Evolutionary conservation across 2,797 vertebrate species (phyloP), one percentile per base, ranked within the genome.

Genomic region (Arremon aurantiirostris): DNA sequence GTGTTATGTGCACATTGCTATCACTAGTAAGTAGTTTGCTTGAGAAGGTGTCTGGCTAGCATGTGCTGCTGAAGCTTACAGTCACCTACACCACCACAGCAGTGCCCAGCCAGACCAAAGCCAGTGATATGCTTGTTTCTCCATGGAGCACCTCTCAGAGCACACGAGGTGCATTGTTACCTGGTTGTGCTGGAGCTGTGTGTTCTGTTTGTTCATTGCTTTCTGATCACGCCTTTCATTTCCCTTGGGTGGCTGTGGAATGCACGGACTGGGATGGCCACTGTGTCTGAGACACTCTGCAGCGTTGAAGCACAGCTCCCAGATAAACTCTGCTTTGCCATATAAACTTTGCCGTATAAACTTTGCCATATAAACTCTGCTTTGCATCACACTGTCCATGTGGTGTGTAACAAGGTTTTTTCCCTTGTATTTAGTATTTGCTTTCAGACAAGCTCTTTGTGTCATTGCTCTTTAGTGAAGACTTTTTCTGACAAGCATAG

Each of bases 201-300:
- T 6, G 1, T 44, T 69, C 16, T 44, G 8, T 72, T 68, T 57
- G 5, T 34, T 78, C 2, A 1, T 14, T 78, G n/a, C 28, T 5
- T 70, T 78, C 44, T 76, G 34, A 35, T 32, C 1, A 1, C 0
- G 0, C 39, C 16, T 3, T 50, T 50, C 0, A 0, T 79, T 93
- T 79, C 26, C 35, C 8, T 68, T 21, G 73, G 30, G 47, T 47
- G 44, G 6, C 60, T 84, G 55, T 47, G 68, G 47, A 79, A 61
- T 5, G 16, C 4, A 0, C 11, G 34, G 32, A 6, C 19, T 11
- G 30, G 32, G 26, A 61, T 42, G 15, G 34, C 26, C 20, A 1
- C 39, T 24, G 37, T 83, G n/a, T 28, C 30, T 34, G 37, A 50
- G 68, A 46, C 4, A 6, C 15, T 41, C 49, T 52, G 71, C 35